These are phyloP conservation scores for Cladorhizidae sp. DNA, from an alignment of 37 sponge, comb jelly and placozoan species.

Conservation along the genomic window DNA sequence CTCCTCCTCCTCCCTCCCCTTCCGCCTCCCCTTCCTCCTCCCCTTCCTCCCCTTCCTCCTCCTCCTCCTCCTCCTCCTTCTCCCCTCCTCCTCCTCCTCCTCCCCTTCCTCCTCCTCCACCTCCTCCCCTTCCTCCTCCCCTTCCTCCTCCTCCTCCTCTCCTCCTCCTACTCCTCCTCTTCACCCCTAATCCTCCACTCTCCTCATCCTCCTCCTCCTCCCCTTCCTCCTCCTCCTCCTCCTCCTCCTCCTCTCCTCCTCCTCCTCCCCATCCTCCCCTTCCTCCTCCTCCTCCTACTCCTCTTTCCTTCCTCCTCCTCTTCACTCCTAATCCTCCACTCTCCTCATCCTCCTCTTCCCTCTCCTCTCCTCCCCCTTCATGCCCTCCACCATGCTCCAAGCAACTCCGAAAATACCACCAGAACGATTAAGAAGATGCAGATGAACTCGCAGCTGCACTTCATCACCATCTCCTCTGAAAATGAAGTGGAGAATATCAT, in stretches of 20 bases:
- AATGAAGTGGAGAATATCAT: conserved; percentile 28
- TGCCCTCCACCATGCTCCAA: too few relatives aligned
- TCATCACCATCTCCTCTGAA: conserved; percentile 9
- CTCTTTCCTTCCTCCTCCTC: too few relatives aligned
- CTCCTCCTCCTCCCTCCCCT: background rate
- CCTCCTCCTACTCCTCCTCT: background rate
- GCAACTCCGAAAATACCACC: conserved; percentile 26
- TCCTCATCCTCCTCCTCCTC: background rate
- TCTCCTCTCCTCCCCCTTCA: background rate
- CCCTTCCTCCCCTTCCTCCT: background rate
- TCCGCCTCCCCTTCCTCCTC: background rate
- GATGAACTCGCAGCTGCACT: conserved; percentile 8
- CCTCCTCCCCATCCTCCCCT: background rate
- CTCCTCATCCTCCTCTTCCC: too few relatives aligned
- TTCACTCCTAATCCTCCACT: too few relatives aligned
- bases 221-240: background rate
- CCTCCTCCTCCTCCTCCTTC: background rate
- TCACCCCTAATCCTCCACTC: background rate
- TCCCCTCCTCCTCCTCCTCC: background rate
- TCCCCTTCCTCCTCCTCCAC: background rate
- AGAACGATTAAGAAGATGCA: conserved; percentile 30
- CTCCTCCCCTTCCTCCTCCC: conserved; percentile 2
- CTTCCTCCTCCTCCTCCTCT: background rate
- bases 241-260: background rate
- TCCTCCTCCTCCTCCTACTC: too few relatives aligned